Evolutionary conservation across 2,113 vertebrate species (phyloP).

Genomic region (Ellobius talpinus): DNA sequence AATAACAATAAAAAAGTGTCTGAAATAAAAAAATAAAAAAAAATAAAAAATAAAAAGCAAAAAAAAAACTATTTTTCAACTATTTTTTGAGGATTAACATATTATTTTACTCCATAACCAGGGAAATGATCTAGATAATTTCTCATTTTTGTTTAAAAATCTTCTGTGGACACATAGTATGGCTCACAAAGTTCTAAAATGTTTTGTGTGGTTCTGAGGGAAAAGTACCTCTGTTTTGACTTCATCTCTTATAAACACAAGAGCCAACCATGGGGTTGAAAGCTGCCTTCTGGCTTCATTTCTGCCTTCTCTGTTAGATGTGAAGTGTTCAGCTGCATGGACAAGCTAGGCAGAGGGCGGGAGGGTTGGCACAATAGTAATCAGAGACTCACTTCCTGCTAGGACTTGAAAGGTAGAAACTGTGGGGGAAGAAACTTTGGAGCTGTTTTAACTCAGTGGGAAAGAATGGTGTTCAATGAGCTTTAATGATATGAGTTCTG

Average conservation of each 20-base stretch:
- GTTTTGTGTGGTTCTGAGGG: neutral
- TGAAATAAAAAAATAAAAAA: too few species aligned
- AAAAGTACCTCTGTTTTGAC: neutral
- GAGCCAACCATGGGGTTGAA: neutral
- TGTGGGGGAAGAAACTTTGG: neutral
- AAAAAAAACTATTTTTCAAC: neutral
- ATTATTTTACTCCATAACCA: neutral
- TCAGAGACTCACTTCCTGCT: neutral
- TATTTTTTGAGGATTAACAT: neutral
- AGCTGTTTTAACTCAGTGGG: neutral
- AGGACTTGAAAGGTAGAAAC: neutral
- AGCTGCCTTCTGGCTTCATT: neutral
- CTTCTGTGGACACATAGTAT: neutral
- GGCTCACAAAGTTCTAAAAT: neutral
- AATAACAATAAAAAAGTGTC: too few species aligned
- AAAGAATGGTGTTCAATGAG: conserved; percentile 10
- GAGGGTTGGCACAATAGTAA: neutral
- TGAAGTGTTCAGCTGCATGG: neutral
- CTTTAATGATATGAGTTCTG: neutral
- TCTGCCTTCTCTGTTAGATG: neutral
- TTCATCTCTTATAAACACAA: neutral
- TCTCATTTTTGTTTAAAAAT: neutral
- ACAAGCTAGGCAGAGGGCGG: neutral
- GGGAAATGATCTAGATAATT: neutral
- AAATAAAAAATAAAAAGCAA: too few species aligned